A percentile compares a stretch with the other conserved stretches of the same genome.
Conservation (phyloP, 1,140 invertebrate genomes). For the Ceratina australensis region DNA sequence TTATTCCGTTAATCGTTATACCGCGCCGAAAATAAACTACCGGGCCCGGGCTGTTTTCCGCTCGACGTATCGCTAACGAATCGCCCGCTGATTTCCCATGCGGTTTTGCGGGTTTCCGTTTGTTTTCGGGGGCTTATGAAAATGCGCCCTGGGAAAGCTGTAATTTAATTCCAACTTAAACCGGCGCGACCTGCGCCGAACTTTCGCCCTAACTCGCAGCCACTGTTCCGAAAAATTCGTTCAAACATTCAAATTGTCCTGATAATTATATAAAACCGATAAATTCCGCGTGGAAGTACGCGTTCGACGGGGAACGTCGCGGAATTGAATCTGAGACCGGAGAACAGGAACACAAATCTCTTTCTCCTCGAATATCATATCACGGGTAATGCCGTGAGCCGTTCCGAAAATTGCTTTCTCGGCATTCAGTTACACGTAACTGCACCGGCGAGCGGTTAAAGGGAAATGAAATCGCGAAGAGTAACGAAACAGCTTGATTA, state of each 20-base stretch:
- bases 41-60: slow-evolving; percentile 51
- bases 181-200: slow-evolving; percentile 24
- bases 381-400: neutral
- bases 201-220: slow-evolving; percentile 12
- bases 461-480: slow-evolving; percentile 27
- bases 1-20: slow-evolving; percentile 17
- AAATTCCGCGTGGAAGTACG: neutral
- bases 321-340: neutral
- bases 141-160: slow-evolving; percentile 57
- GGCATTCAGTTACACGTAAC: neutral
- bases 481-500: slow-evolving; percentile 19
- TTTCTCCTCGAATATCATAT: neutral
- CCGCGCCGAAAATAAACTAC: slow-evolving; percentile 35
- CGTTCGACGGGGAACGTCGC: neutral
- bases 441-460: slow-evolving; percentile 5
- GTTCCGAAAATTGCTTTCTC: slow-evolving; percentile 5
- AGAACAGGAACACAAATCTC: neutral
- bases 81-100: slow-evolving; percentile 67
- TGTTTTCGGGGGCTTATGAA: slow-evolving; percentile 68
- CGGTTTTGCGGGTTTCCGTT: slow-evolving; percentile 57
- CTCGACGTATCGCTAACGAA: slow-evolving; percentile 64
- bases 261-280: neutral
- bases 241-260: too few species aligned
- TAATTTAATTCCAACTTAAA: slow-evolving; percentile 66
- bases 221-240: too few species aligned